Conservation (phyloP, 2,113 vertebrate genomes). For the Chionis minor region DNA sequence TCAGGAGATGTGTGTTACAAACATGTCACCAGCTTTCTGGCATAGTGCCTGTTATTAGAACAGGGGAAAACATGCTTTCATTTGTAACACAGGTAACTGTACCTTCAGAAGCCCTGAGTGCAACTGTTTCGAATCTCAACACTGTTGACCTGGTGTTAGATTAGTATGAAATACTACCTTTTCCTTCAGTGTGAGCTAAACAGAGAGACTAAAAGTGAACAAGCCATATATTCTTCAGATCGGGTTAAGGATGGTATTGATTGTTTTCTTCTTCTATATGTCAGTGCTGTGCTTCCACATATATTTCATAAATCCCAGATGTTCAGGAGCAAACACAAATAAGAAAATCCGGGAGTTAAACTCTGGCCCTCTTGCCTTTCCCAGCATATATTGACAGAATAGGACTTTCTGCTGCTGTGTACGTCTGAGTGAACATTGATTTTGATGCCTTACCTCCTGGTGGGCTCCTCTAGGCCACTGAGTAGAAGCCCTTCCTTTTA, state of each 20-base stretch:
- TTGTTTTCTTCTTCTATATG: conserved; percentile 28
- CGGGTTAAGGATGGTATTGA: conserved; percentile 18
- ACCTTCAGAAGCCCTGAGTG: background rate
- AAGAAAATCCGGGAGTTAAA: background rate
- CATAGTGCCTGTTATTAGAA: background rate
- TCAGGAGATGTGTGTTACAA: background rate
- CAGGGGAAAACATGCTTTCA: background rate
- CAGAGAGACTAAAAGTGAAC: conserved; percentile 2
- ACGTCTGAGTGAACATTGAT: conserved; percentile 22
- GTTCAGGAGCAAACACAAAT: background rate
- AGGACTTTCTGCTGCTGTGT: background rate
- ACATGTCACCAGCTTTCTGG: background rate
- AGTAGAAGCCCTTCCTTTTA: conserved; percentile 15
- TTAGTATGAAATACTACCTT: background rate
- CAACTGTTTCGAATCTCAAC: background rate
- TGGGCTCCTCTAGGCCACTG: background rate
- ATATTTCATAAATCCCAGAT: conserved; percentile 43
- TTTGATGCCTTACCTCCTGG: conserved; percentile 40
- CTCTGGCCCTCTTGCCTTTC: background rate
- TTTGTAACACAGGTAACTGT: background rate
- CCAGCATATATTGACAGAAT: background rate
- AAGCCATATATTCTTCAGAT: background rate
- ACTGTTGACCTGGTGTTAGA: background rate
- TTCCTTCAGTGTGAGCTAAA: background rate
- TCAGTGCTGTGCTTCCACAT: conserved; percentile 8